Evolutionary conservation across 2,113 vertebrate genomes (phyloP), one percentile per base, ranked within the genome.

Genomic region (Indicator maculatus): DNA sequence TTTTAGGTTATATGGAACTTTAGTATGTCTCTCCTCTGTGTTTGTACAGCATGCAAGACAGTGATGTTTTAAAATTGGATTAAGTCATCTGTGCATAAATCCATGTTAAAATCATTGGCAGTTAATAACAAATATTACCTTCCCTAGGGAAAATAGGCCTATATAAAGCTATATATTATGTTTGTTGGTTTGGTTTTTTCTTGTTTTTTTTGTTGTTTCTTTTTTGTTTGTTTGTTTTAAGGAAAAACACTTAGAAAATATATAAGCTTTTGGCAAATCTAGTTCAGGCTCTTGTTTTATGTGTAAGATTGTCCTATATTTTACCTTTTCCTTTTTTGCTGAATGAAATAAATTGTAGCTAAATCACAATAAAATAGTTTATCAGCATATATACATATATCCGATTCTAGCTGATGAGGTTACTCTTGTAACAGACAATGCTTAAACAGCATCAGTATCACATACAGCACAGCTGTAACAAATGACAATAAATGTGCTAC

Each of bases 341-440:
- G 33, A 12, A 53, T 50, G 36, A 87, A 89, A 92, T 74, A 86
- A 89, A 92, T 72, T 83, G 47, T n/a, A 86, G 13, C 20, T 77
- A 73, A 88, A 63, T 75, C 36, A 63, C 55, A 89, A 76, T 56
- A 74, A 94, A 94, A 83, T 31, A 75, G 21, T 83, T 89, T 90
- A 78, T 87, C 61, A 82, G 33, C 55, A 77, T 83, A 64, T 77
- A 41, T 45, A 77, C 41, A 38, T 87, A 39, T 45, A 81, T 81
- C 20, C 12, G 19, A 82, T 83, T 88, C 78, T 78, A 89, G 65
- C 86, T 92, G 90, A 66, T 0, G 2, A 87, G 41, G 47, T 96
- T 94, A 83, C 30, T 95, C 28, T n/a, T 88, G 28, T 64, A 89
- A 76, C n/a, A 81, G 61, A 53, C 92, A 89, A 60, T 86, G 92